A percentile compares a stretch with the other conserved stretches of the same genome.
Conservation (phyloP, 1,140 invertebrate species). For the Euura saliciscinereae region DNA sequence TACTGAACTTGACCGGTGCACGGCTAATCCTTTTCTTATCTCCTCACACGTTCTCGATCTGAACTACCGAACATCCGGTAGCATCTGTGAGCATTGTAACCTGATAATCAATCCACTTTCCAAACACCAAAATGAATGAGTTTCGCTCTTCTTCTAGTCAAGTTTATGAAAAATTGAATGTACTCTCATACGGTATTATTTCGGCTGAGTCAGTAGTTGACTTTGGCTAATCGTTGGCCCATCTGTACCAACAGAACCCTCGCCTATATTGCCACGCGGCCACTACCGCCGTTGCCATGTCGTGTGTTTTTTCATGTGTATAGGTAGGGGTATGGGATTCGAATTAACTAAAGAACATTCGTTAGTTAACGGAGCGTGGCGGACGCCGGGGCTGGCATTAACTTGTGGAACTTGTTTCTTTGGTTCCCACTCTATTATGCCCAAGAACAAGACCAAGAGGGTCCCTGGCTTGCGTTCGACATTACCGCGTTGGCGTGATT, state of each 20-base stretch:
- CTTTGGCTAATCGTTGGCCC: background rate
- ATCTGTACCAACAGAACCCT: constrained; percentile 1
- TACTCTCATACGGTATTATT: no score
- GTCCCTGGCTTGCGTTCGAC: background rate
- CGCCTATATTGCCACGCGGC: background rate
- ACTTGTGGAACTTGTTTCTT: background rate
- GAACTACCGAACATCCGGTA: background rate
- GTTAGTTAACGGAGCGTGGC: constrained; percentile 6
- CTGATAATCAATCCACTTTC: no score
- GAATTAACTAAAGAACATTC: background rate
- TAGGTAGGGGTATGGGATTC: background rate
- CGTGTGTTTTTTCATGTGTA: no score
- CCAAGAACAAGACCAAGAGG: background rate
- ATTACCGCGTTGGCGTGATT: background rate
- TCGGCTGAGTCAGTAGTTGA: background rate
- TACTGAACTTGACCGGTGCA: no score
- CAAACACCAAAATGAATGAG: no score
- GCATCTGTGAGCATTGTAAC: background rate
- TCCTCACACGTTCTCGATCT: background rate
- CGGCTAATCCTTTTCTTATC: background rate
- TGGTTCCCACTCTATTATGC: background rate
- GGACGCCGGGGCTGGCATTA: background rate
- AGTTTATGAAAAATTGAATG: no score
- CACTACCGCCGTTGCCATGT: background rate
- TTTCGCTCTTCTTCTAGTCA: no score